Conservation (phyloP, 2,113 vertebrate genomes). For the Crotalus tigris region DNA sequence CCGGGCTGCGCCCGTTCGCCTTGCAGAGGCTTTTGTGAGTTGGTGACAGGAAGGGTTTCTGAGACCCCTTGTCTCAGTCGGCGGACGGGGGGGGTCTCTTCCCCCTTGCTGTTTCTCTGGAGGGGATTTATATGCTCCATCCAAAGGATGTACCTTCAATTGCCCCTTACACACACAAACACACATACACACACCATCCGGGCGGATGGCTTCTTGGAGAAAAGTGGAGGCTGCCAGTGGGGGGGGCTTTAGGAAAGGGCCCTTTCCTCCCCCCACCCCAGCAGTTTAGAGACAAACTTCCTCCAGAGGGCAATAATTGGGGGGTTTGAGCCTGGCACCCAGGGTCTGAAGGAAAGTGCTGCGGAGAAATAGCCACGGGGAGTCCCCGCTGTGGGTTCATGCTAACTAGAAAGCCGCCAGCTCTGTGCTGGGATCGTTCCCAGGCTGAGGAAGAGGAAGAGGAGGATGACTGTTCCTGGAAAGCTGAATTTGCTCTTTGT, state of each 20-base stretch:
- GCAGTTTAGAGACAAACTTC: not conserved
- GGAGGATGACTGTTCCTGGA: not conserved
- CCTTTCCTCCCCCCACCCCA: too few relatives aligned
- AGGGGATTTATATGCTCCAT: not conserved
- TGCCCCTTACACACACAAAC: not conserved
- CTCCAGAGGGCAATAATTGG: too few relatives aligned
- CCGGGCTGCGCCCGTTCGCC: too few relatives aligned
- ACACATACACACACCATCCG: too few relatives aligned
- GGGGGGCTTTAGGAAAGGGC: not conserved
- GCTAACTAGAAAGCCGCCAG: not conserved
- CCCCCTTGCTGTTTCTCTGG: not conserved
- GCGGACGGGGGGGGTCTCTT: not conserved
- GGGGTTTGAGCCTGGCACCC: not conserved
- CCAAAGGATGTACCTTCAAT: too few relatives aligned
- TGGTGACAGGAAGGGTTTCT: not conserved
- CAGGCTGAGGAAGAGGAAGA: not conserved
- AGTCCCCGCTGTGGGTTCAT: not conserved
- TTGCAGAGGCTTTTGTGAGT: not conserved
- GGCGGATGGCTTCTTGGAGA: not conserved
- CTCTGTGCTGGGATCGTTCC: not conserved
- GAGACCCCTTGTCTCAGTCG: not conserved
- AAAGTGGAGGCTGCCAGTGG: not conserved
- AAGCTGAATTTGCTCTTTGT: not conserved
- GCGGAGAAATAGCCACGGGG: not conserved
- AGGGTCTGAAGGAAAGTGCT: not conserved